Conservation (phyloP, 1,140 invertebrate species). For the Drosophila littoralis region DNA sequence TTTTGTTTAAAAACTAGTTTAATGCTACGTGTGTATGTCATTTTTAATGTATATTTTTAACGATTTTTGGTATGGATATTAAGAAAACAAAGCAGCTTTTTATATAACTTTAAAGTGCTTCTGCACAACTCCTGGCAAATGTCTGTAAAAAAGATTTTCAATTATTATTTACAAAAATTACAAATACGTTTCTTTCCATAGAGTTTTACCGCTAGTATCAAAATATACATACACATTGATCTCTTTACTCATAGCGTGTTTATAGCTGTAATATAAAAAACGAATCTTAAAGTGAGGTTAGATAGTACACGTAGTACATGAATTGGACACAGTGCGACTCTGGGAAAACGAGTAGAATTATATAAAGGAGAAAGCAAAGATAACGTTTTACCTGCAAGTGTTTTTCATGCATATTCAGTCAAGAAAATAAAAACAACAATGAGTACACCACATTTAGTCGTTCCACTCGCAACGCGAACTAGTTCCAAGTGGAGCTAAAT, state of each 20-base stretch:
- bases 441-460: slow-evolving; percentile 3
- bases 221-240: background rate
- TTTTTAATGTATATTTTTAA: slow-evolving; percentile 23
- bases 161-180: background rate
- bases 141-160: background rate
- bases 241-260: background rate
- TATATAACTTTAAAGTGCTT: background rate
- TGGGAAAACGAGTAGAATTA: background rate
- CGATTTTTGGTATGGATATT: slow-evolving; percentile 26
- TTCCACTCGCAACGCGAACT: slow-evolving; percentile 14
- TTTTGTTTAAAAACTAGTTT: slow-evolving; percentile 34
- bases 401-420: slow-evolving; percentile 67
- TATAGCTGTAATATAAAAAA: background rate
- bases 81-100: background rate
- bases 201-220: background rate
- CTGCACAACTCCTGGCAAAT: background rate
- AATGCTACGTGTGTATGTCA: slow-evolving; percentile 42
- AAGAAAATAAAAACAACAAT: background rate
- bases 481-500: slow-evolving; percentile 4
- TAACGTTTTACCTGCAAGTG: slow-evolving; percentile 39
- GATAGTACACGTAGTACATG: background rate
- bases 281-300: background rate
- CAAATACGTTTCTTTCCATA: background rate
- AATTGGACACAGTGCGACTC: background rate
- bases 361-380: background rate